Conservation (phyloP, 2,797 vertebrate genomes). For the Pangasius macronema region DNA sequence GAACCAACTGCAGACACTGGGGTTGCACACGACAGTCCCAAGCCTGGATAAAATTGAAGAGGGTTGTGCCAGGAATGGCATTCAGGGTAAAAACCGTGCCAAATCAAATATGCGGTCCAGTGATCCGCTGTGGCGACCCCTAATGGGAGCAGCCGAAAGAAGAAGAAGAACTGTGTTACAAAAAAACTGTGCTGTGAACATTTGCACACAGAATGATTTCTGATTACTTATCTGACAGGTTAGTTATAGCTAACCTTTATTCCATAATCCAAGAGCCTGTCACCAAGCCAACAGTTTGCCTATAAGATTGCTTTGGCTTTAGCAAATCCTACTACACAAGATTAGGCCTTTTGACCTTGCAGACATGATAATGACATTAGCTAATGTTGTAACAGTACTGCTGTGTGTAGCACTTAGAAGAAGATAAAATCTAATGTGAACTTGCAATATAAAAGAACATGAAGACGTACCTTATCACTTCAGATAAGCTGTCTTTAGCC, state of each 20-base stretch:
- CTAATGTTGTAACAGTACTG: slow-evolving; percentile 66
- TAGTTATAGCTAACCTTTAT: neutral
- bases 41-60: too few relatives aligned
- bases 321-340: slow-evolving; percentile 78
- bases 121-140: too few relatives aligned
- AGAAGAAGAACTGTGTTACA: too few relatives aligned
- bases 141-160: too few relatives aligned
- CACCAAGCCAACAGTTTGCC: slow-evolving; percentile 66
- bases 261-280: slow-evolving; percentile 62
- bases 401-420: slow-evolving; percentile 58
- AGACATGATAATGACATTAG: slow-evolving; percentile 80
- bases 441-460: neutral
- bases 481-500: neutral
- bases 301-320: slow-evolving; percentile 75
- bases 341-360: slow-evolving; percentile 75
- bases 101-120: too few relatives aligned
- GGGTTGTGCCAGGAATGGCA: too few relatives aligned
- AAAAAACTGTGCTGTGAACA: neutral
- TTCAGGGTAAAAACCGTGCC: too few relatives aligned
- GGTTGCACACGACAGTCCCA: too few relatives aligned
- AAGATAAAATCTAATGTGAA: slow-evolving; percentile 18
- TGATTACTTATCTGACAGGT: neutral
- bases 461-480: neutral
- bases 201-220: neutral
- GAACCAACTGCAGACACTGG: too few relatives aligned